Evolutionary conservation across 2,113 vertebrate species (phyloP).

Genomic region (Gasterosteus nipponicus): DNA sequence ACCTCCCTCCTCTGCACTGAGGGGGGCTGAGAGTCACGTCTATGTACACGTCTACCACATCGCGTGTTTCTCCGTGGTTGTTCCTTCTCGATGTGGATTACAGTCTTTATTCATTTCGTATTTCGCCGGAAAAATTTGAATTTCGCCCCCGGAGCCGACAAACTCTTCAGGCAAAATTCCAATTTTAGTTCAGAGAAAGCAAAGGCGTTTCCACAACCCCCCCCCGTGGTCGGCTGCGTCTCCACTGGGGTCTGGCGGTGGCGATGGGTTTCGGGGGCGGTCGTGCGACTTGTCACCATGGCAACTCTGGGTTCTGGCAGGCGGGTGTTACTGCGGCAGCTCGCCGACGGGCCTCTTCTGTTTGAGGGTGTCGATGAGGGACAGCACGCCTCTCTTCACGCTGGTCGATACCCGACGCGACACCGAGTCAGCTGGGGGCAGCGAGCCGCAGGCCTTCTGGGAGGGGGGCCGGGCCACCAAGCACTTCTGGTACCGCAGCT

Average conservation of each 20-base stretch:
- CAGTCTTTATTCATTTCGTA: conserved; percentile 5
- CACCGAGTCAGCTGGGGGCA: conserved; percentile 91
- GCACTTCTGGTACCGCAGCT: conserved; percentile 98
- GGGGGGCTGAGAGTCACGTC: conserved; percentile 32
- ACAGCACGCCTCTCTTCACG: conserved; percentile 94
- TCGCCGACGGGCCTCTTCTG: conserved; percentile 93
- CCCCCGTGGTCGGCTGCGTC: conserved; percentile 36
- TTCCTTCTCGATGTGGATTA: conserved; percentile 18
- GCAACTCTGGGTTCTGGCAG: conserved; percentile 46
- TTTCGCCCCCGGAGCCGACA: conserved; percentile 22
- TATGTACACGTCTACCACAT: conserved; percentile 58
- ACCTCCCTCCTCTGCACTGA: conserved; percentile 27
- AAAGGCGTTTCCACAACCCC: conserved; percentile 3
- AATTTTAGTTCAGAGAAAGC: conserved; percentile 38
- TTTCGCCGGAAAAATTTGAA: conserved; percentile 23
- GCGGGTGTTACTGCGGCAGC: conserved; percentile 84
- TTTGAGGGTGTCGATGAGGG: conserved; percentile 99
- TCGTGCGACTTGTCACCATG: conserved; percentile 61
- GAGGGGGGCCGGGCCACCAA: conserved; percentile 94
- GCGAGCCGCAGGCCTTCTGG: conserved; percentile 89
- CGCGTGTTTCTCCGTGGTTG: conserved; percentile 17
- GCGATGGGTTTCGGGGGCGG: conserved; percentile 41
- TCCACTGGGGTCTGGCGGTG: conserved; percentile 50
- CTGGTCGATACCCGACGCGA: conserved; percentile 95
- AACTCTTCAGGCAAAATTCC: conserved; percentile 41